Conservation (phyloP, 2,888 invertebrate species). For the Balanococcus diminutus region DNA sequence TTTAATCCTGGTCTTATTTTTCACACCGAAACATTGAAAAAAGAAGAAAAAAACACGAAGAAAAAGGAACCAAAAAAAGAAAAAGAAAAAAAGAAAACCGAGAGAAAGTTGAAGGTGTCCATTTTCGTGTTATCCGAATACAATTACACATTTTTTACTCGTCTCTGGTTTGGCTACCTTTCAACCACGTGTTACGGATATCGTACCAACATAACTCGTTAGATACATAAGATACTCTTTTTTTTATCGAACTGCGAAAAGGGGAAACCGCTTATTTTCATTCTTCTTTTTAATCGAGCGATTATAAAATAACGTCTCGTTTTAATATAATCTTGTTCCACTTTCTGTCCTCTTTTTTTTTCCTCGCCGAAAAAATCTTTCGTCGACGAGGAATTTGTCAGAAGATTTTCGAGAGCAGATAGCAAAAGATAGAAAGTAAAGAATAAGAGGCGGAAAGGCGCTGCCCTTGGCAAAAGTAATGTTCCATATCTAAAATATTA, state of each 20-base stretch:
- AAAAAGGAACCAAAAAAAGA: no score
- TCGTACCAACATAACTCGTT: neutral
- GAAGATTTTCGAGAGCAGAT: neutral
- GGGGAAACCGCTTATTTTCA: neutral
- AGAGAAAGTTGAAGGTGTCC: neutral
- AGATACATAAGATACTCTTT: neutral
- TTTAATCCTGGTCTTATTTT: neutral
- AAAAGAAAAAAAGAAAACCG: neutral
- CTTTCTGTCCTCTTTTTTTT: neutral
- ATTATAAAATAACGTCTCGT: neutral
- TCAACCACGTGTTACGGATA: neutral
- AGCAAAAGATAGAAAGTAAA: neutral
- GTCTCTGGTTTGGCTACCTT: neutral
- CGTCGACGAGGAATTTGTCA: neutral
- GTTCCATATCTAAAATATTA: conserved; percentile 33
- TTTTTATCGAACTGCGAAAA: neutral
- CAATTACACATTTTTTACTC: neutral
- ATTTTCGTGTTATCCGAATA: neutral
- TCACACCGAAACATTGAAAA: neutral
- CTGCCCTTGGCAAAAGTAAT: conserved; percentile 26
- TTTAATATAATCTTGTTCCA: neutral
- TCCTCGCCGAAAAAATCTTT: neutral
- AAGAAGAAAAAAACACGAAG: neutral
- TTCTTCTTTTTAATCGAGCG: neutral
- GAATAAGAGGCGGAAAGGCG: neutral